A percentile compares a stretch with the other conserved stretches of the same genome.
phyloP scores from a whole-genome alignment of 2,888 invertebrate genomes.

The Hypomecis punctinalis region DNA sequence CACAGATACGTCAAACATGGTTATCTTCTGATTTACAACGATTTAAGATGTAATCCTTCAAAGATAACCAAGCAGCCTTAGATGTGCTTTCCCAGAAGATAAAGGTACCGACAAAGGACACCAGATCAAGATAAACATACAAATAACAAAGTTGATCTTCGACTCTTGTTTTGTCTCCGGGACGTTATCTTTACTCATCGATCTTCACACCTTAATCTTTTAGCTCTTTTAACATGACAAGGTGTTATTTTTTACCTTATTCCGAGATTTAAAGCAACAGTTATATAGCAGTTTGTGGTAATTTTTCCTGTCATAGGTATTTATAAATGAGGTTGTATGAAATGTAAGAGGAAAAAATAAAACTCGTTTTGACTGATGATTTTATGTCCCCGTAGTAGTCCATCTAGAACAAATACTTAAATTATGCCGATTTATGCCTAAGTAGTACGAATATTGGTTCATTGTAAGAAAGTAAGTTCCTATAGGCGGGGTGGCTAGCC shows the following conservation, averaged over 20 bases:
- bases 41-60: constrained; percentile 30
- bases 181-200: constrained; percentile 15
- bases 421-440: too few relatives aligned
- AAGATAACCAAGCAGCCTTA: constrained; percentile 21
- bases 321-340: too few relatives aligned
- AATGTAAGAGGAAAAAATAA: too few relatives aligned
- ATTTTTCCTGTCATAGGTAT: too few relatives aligned
- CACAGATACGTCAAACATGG: neutral
- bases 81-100: constrained; percentile 20
- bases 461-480: too few relatives aligned
- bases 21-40: constrained; percentile 30
- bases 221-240: constrained; percentile 5
- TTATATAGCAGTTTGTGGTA: too few relatives aligned
- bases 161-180: constrained; percentile 22
- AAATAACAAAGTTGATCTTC: constrained; percentile 21
- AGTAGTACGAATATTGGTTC: too few relatives aligned
- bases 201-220: constrained; percentile 28
- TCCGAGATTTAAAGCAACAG: neutral
- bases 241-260: constrained; percentile 1
- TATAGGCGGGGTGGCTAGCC: too few relatives aligned
- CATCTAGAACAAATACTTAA: too few relatives aligned
- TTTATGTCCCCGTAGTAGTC: too few relatives aligned
- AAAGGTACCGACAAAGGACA: constrained; percentile 25
- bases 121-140: constrained; percentile 30
- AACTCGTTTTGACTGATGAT: too few relatives aligned